Conservation (phyloP, 53 echinoderm and acorn worm genomes). For the Henricia sp. region DNA sequence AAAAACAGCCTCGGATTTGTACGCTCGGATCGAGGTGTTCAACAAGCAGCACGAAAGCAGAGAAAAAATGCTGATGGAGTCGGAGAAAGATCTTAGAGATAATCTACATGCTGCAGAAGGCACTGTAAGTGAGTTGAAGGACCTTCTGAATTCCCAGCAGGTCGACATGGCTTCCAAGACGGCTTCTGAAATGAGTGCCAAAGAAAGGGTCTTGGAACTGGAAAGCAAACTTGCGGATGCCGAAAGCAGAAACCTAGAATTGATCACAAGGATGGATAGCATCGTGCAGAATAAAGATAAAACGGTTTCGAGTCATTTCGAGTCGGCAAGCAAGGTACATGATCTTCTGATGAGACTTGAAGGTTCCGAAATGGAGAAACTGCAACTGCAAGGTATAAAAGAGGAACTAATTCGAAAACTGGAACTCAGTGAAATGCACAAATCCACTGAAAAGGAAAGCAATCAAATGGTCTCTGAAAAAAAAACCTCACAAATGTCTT, state of each 20-base stretch:
- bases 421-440: constrained; percentile 55
- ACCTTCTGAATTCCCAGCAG: constrained; percentile 42
- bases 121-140: constrained; percentile 38
- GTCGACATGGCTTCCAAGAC: constrained; percentile 54
- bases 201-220: constrained; percentile 57
- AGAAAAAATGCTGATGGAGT: constrained; percentile 58
- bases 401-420: constrained; percentile 72
- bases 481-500: no score
- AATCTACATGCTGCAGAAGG: constrained; percentile 46
- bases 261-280: constrained; percentile 82
- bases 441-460: constrained; percentile 12
- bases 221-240: constrained; percentile 65
- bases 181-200: constrained; percentile 36
- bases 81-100: constrained; percentile 53
- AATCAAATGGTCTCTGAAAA: constrained; percentile 3
- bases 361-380: constrained; percentile 76
- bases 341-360: constrained; percentile 75
- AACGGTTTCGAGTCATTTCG: constrained; percentile 78
- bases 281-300: constrained; percentile 82
- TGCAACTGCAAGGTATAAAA: constrained; percentile 62
- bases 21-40: constrained; percentile 63
- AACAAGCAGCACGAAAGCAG: constrained; percentile 73
- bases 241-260: constrained; percentile 75
- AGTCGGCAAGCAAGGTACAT: constrained; percentile 87
- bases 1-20: constrained; percentile 64